These are phyloP conservation scores for Eurypyga helias DNA, from an alignment of 2,113 vertebrate species.

Conservation along the genomic window DNA sequence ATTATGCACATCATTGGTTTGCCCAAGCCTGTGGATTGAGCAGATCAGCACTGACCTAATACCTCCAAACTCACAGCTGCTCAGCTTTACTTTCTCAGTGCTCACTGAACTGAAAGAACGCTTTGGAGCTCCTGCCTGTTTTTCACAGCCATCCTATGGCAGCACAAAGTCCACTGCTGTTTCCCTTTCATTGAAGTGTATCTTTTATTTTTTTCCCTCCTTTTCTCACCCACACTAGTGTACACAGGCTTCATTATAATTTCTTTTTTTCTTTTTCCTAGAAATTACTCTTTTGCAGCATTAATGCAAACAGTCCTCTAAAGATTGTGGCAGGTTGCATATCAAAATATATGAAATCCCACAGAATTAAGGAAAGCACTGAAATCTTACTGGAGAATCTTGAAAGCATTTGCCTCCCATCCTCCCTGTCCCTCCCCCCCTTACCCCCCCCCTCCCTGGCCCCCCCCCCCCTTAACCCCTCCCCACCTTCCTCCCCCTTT, in stretches of 20 bases:
- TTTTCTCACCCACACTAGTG: neutral
- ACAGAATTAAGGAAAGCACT: neutral
- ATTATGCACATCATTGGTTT: neutral
- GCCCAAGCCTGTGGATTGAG: neutral
- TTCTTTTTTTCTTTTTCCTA: neutral
- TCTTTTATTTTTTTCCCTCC: neutral
- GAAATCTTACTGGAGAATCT: neutral
- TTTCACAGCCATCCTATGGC: slow-evolving; percentile 11
- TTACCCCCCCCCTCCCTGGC: no score
- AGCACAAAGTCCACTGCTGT: neutral
- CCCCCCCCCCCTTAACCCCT: no score
- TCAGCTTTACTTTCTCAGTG: neutral
- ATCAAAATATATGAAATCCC: neutral
- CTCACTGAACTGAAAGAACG: neutral
- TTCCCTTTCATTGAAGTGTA: neutral
- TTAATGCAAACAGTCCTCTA: neutral
- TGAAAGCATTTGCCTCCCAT: neutral
- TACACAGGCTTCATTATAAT: neutral
- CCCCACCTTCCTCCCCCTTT: neutral
- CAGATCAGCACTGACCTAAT: neutral
- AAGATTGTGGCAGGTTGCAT: neutral
- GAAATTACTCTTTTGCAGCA: neutral
- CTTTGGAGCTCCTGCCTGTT: neutral
- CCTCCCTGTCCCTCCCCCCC: accelerated
- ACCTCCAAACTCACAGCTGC: neutral